Base-by-base conservation (phyloP, 2,797 vertebrate species). In the Pampus argenteus region DNA sequence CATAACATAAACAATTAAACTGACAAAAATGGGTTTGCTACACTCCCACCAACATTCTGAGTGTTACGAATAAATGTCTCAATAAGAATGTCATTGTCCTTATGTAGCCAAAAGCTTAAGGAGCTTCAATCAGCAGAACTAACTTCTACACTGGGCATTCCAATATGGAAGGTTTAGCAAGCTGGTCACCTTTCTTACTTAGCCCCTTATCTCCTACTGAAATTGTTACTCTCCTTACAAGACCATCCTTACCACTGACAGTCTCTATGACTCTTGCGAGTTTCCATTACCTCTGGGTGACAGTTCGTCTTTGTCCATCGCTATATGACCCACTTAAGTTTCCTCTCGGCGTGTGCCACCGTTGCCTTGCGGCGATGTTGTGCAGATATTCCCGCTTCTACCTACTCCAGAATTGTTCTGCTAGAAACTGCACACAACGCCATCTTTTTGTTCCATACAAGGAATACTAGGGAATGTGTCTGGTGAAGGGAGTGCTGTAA, bases 181-280 rank as follows among this genome's bases (percentile, higher is more conserved):
- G 8, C 3, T 3, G 8, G 6, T 67, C 9, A 28, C 65, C 65
- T 17, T 67, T 28, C 2, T 38, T 36, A 2, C 6, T 67, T 8
- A 49, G 44, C n/a, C 14, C 26, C 4, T 49, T 57, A 6, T 49
- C 44, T 57, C 54, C 44, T 9, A 67, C 8, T 8, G 44, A 57
- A 22, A 67, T 49, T 38, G 49, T 67, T 11, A 45, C 51, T 55
- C 64, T 47, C 22, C 54, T 17, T 2, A 58, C 44, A 10, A 67
- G 54, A 38, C 54, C 29, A 28, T 67, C 54, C 2, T 49, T 58
- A 1, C 66, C 31, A 23, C 18, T 66, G 13, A 65, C 17, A 36
- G 65, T 49, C 44, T 67, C 54, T 38, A 31, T 1, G 13, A 67
- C 65, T 49, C 29, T 67, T 34, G 65, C 54, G 14, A 68, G 54